These are phyloP conservation scores for Chaetodon auriga DNA, from an alignment of 2,113 vertebrate species.

Conservation along the genomic window DNA sequence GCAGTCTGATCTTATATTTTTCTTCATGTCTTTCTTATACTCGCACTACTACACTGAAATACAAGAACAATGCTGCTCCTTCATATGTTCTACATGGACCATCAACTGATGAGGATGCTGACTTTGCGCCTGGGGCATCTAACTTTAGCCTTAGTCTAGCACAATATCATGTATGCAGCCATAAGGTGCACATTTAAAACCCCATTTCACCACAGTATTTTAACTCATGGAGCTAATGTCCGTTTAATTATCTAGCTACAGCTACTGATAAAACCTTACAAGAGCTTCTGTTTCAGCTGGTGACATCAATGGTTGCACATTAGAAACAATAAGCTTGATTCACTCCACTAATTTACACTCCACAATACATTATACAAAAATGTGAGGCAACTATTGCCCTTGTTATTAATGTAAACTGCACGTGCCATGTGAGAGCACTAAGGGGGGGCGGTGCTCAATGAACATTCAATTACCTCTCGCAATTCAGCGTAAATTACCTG, in stretches of 20 bases:
- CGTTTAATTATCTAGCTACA: background rate
- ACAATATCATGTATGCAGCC: background rate
- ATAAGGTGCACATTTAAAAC: background rate
- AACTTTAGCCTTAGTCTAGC: background rate
- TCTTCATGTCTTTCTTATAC: too few species aligned
- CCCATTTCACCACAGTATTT: background rate
- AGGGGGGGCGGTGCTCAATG: background rate
- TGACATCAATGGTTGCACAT: too few species aligned
- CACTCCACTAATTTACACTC: too few species aligned
- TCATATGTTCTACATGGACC: background rate
- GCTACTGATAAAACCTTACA: background rate
- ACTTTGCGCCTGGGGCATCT: background rate
- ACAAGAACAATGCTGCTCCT: slow-evolving; percentile 6
- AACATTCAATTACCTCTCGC: background rate
- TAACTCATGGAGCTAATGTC: background rate
- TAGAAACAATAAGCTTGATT: too few species aligned
- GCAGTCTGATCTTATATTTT: too few species aligned
- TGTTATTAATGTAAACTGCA: background rate
- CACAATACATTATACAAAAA: background rate
- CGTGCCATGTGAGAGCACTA: background rate
- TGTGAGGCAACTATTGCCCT: background rate
- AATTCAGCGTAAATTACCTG: background rate
- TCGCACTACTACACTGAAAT: background rate
- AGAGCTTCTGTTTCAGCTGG: background rate
- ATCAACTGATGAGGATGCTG: background rate